These are phyloP conservation scores for Tretioscincus oriximinensis DNA, from an alignment of 2,113 vertebrate genomes.

Conservation along the genomic window DNA sequence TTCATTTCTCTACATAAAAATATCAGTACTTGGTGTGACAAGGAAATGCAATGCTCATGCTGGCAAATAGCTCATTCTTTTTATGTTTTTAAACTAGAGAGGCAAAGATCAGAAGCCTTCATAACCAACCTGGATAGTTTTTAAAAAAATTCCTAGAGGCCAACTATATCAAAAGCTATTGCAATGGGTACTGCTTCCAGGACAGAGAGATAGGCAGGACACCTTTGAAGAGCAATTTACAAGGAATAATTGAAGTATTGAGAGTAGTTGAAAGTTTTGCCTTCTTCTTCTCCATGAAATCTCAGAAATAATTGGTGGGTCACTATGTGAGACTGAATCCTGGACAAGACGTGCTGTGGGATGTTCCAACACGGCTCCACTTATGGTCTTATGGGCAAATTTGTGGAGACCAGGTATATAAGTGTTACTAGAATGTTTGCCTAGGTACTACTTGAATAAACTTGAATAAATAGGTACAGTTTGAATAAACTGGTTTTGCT, in stretches of 20 bases:
- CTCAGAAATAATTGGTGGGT: neutral
- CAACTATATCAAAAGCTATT: too few species aligned
- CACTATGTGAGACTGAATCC: neutral
- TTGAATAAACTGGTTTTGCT: too few species aligned
- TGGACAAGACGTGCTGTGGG: neutral
- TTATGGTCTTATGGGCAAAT: neutral
- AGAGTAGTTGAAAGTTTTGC: neutral
- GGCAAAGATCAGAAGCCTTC: constrained; percentile 34
- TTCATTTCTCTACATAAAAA: constrained; percentile 30
- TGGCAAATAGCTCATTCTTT: constrained; percentile 38
- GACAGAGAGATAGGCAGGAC: too few species aligned
- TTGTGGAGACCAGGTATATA: too few species aligned
- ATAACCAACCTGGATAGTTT: neutral
- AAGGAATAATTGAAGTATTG: too few species aligned
- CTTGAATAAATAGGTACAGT: too few species aligned
- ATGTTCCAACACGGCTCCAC: neutral
- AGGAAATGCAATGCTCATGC: constrained; percentile 20
- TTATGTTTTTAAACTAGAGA: constrained; percentile 41
- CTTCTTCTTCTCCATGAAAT: neutral
- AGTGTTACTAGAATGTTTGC: too few species aligned
- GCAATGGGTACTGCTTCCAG: too few species aligned
- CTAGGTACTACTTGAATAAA: too few species aligned
- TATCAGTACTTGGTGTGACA: constrained; percentile 32
- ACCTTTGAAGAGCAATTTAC: too few species aligned
- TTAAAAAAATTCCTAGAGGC: too few species aligned